These are phyloP conservation scores for Coreius guichenoti DNA, from an alignment of 2,797 vertebrate species.

Conservation along the genomic window DNA sequence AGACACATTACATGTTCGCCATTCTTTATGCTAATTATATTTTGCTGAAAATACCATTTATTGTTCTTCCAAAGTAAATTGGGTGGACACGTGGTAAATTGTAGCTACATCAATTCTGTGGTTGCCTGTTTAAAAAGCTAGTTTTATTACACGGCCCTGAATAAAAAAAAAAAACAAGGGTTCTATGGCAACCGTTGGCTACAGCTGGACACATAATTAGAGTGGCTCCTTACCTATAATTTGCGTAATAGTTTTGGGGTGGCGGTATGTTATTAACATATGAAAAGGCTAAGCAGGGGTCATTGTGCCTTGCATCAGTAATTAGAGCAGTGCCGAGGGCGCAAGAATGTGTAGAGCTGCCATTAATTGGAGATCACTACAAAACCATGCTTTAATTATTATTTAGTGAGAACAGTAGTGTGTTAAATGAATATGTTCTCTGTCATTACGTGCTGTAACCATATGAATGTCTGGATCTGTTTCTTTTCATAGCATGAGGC, in stretches of 20 bases:
- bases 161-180: conserved; percentile 44
- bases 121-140: conserved; percentile 64
- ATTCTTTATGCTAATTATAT: conserved; percentile 31
- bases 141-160: conserved; percentile 67
- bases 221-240: conserved; percentile 82
- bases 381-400: conserved; percentile 84
- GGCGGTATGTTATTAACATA: conserved; percentile 84
- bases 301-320: conserved; percentile 78
- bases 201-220: conserved; percentile 82
- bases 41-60: conserved; percentile 13
- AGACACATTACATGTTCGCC: neutral
- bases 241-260: conserved; percentile 85
- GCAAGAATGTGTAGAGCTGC: conserved; percentile 82
- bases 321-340: conserved; percentile 78
- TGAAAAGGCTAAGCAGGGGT: conserved; percentile 84
- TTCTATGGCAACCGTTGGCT: conserved; percentile 74
- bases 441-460: conserved; percentile 76
- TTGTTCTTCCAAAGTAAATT: conserved; percentile 63
- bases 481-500: conserved; percentile 77
- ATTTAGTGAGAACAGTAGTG: conserved; percentile 78
- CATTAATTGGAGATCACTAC: conserved; percentile 83
- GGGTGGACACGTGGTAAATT: conserved; percentile 67
- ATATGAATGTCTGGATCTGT: conserved; percentile 77
- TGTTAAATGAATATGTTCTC: conserved; percentile 79
- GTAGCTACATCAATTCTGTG: conserved; percentile 61